Percentiles rank a stretch among this genome's conserved stretches.
Evolutionary conservation across 2,113 vertebrate species (phyloP).

Genomic region (Rhombomys opimus): DNA sequence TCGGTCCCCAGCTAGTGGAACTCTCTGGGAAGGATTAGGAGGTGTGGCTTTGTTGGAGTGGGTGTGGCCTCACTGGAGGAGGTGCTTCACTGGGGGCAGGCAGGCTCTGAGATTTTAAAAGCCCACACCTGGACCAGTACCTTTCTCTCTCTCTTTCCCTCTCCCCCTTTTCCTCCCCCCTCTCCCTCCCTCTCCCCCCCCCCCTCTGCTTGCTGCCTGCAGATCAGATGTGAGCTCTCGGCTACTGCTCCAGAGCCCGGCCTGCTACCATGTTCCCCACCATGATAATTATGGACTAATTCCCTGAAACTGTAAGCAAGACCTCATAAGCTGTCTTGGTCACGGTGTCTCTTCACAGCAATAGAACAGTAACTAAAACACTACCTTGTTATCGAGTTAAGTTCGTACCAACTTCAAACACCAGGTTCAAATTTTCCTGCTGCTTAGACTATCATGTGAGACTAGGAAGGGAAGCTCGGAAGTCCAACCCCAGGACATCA

Average conservation of each 20-base stretch:
- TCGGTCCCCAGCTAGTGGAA: not conserved
- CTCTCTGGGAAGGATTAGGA: not conserved
- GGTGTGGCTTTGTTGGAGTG: not conserved
- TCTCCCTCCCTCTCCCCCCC: too few species aligned
- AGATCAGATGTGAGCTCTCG: not conserved
- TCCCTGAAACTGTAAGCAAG: not conserved
- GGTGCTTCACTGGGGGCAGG: not conserved
- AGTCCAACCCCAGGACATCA: not conserved
- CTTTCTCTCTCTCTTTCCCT: too few species aligned
- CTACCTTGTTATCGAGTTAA: not conserved
- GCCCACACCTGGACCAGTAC: not conserved
- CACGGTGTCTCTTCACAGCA: not conserved
- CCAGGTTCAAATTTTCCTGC: not conserved
- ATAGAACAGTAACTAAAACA: not conserved
- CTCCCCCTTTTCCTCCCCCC: too few species aligned
- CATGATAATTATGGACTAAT: not conserved
- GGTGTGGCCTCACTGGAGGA: not conserved
- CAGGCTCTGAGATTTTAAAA: not conserved
- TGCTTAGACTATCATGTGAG: not conserved
- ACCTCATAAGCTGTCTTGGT: not conserved
- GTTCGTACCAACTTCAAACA: not conserved
- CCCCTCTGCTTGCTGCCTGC: not conserved
- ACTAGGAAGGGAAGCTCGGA: not conserved
- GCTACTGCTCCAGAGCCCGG: not conserved
- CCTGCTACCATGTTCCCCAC: not conserved